phyloP scores from a whole-genome alignment of 2,797 vertebrate species.

The Acestrorhynchus altus region DNA sequence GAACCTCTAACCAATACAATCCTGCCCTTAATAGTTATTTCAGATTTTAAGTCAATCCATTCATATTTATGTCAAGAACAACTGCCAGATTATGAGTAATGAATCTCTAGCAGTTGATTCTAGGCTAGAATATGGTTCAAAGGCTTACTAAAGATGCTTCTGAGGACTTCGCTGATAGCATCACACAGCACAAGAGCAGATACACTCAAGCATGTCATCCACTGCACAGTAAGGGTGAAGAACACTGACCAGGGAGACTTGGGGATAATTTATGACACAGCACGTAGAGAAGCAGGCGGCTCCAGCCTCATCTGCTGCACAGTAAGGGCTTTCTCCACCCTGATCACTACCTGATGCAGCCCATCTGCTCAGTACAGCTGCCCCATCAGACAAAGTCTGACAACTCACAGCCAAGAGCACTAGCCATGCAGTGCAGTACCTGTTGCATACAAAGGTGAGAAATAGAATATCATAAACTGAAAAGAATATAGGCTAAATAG shows the following conservation, averaged over 20 bases:
- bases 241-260: conserved; percentile 12
- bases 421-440: not conserved
- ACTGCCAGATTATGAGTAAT: not conserved
- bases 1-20: no score
- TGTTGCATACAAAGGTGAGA: not conserved
- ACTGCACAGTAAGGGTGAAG: conserved; percentile 15
- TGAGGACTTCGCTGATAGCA: conserved; percentile 25
- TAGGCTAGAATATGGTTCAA: not conserved
- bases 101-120: not conserved
- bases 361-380: conserved; percentile 19
- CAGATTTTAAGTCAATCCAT: no score
- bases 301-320: conserved; percentile 44
- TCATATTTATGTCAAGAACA: no score
- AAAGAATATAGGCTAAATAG: not conserved
- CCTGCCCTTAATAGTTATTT: no score
- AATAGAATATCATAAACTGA: not conserved
- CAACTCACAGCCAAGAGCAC: not conserved
- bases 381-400: conserved; percentile 12
- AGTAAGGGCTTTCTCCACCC: conserved; percentile 17
- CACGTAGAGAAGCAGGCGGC: conserved; percentile 26
- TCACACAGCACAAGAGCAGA: conserved; percentile 38
- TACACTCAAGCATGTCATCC: conserved; percentile 43
- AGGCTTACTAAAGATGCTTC: conserved; percentile 1
- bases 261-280: conserved; percentile 48
- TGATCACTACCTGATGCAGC: conserved; percentile 34